These are phyloP conservation scores for Ispidina picta DNA, from an alignment of 2,797 vertebrate genomes.

Conservation along the genomic window DNA sequence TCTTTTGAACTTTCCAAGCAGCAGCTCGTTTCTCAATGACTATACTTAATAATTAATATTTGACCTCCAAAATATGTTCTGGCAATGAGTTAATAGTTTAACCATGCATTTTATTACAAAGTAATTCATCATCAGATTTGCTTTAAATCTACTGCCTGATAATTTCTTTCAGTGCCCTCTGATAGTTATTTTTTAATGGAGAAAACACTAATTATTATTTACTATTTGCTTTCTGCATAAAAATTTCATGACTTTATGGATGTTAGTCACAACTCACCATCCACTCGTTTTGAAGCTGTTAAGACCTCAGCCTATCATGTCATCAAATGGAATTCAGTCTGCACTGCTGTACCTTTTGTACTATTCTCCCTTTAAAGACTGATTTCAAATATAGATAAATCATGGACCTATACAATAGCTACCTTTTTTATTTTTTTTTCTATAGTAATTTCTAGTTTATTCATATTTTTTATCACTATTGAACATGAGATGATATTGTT, in stretches of 20 bases:
- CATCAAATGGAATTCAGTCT: neutral
- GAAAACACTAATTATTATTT: conserved; percentile 5
- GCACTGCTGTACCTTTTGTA: rapidly evolving
- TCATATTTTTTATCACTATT: neutral
- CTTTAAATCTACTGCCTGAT: neutral
- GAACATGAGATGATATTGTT: rapidly evolving
- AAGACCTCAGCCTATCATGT: neutral
- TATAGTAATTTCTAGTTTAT: neutral
- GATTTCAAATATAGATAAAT: neutral
- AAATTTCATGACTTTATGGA: neutral
- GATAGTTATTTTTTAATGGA: neutral
- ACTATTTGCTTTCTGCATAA: neutral
- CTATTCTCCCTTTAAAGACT: neutral
- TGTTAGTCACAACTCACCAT: neutral
- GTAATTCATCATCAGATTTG: neutral
- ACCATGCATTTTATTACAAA: neutral
- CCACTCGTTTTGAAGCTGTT: neutral
- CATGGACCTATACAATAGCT: neutral
- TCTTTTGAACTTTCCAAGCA: neutral
- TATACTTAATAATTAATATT: conserved; percentile 25
- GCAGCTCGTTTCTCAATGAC: neutral
- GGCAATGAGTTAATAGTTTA: neutral
- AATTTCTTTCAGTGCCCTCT: neutral
- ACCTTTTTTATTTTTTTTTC: neutral
- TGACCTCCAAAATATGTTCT: neutral